These are phyloP conservation scores for human (Homo sapiens) DNA, from an alignment of 2,113 vertebrate species.

Conservation along the genomic window GRCh38 chr2:22341501-22342000, in stretches of 20 bases:
- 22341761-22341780: not conserved
- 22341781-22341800: not conserved
- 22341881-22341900: not conserved
- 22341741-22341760: not conserved
- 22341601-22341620: not conserved
- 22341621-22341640: not conserved
- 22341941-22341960: not conserved
- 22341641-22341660: not conserved
- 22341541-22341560: not conserved
- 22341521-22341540: not conserved
- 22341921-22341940: not conserved
- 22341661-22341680: not conserved
- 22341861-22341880: not conserved
- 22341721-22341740: not conserved
- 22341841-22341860: not conserved
- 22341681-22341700: not conserved
- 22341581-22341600: not conserved
- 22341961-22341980: not conserved
- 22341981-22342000: not conserved
- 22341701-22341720: not conserved
- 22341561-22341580: not conserved
- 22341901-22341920: not conserved
- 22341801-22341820: not conserved
- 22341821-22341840: not conserved
- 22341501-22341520: too few species aligned